These are phyloP conservation scores for Aphis craccivora DNA, from an alignment of 1,140 invertebrate genomes.

Conservation along the genomic window DNA sequence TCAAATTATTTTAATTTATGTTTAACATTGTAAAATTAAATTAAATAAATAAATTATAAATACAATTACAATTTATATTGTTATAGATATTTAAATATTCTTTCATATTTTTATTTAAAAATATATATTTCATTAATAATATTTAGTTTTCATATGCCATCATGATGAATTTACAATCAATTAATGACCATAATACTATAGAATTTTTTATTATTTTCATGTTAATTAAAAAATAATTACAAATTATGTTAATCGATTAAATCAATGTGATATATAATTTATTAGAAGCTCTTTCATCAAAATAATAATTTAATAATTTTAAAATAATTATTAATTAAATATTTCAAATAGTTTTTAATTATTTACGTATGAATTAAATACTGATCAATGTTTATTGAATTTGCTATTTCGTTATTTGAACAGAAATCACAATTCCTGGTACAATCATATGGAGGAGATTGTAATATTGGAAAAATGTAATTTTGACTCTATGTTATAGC, in stretches of 20 bases:
- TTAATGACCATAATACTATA: background rate
- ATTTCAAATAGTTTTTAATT: background rate
- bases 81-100: background rate
- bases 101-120: background rate
- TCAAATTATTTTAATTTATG: background rate
- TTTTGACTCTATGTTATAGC: background rate
- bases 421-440: background rate
- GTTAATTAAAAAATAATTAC: background rate
- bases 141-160: background rate
- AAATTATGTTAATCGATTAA: no score
- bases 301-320: background rate
- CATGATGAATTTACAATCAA: background rate
- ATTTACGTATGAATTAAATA: background rate
- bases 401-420: background rate
- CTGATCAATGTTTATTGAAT: background rate
- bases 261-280: no score
- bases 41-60: background rate
- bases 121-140: background rate
- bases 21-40: background rate
- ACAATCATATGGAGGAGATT: background rate
- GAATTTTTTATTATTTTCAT: background rate
- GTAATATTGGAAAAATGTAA: constrained; percentile 10
- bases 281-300: background rate
- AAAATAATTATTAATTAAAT: background rate
- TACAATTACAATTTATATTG: background rate